Evolutionary conservation across 2,888 invertebrate genomes (phyloP).

Genomic region (Baronia brevicornis): DNA sequence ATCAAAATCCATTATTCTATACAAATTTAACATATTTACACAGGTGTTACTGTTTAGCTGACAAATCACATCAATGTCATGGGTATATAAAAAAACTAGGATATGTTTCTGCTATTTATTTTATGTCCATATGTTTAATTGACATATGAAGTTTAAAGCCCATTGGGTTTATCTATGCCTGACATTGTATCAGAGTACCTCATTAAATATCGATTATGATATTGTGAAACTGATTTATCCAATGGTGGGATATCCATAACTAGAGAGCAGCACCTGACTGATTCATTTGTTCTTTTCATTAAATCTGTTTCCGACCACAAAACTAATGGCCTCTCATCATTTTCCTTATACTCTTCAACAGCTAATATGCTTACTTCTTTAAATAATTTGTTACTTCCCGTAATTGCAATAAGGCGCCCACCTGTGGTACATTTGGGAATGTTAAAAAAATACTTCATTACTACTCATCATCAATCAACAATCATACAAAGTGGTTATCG

Average conservation of each 20-base stretch:
- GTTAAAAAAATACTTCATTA: too few species aligned
- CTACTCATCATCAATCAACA: too few species aligned
- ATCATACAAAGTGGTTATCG: too few species aligned
- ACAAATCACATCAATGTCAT: too few species aligned
- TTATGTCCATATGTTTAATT: neutral
- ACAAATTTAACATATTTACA: conserved; percentile 45
- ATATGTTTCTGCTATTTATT: conserved; percentile 2
- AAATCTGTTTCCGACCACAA: conserved; percentile 30
- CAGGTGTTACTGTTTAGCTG: conserved; percentile 26
- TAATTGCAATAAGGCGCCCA: conserved; percentile 40
- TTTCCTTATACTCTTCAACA: conserved; percentile 39
- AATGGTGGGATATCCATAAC: conserved; percentile 37
- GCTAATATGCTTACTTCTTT: conserved; percentile 30
- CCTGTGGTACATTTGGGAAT: conserved; percentile 27
- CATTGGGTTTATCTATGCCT: neutral
- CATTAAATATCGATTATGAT: conserved; percentile 36
- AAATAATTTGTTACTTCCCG: conserved; percentile 29
- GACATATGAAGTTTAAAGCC: neutral
- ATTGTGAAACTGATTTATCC: conserved; percentile 28
- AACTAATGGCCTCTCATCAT: conserved; percentile 25
- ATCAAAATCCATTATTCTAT: conserved; percentile 43
- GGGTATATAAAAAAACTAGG: too few species aligned
- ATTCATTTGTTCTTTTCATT: conserved; percentile 40
- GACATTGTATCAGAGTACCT: conserved; percentile 23
- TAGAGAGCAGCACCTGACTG: conserved; percentile 42